These are phyloP conservation scores for Andrena hattorfiana DNA, from an alignment of 2,888 invertebrate species.

Conservation along the genomic window DNA sequence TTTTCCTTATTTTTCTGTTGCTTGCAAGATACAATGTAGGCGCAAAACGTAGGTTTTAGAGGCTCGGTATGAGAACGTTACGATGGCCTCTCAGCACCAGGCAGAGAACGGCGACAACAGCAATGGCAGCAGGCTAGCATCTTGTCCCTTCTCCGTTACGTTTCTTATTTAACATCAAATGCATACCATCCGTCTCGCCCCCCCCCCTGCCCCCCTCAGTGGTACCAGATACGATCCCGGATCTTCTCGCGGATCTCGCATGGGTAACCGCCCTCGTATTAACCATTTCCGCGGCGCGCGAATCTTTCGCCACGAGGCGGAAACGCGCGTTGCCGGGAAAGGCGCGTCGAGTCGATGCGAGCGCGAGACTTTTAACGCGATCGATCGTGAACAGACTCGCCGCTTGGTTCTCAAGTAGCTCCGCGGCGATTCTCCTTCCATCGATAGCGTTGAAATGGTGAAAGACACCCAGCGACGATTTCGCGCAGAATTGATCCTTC, in stretches of 20 bases:
- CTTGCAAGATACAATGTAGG: constrained; percentile 75
- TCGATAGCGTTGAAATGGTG: neutral
- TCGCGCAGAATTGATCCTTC: neutral
- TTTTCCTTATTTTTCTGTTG: constrained; percentile 70
- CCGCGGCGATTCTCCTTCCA: neutral
- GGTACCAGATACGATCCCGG: constrained; percentile 33
- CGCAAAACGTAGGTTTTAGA: constrained; percentile 77
- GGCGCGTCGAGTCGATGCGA: neutral
- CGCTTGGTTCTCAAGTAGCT: neutral
- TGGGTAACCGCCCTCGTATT: neutral
- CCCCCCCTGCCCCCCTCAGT: neutral
- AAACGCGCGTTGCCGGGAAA: too few relatives aligned
- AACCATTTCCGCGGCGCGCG: neutral
- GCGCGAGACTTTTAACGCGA: neutral
- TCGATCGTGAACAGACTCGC: neutral
- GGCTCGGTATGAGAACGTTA: constrained; percentile 41
- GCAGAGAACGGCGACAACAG: constrained; percentile 41
- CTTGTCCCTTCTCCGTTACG: constrained; percentile 53
- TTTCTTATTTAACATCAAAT: neutral
- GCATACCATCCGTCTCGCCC: constrained; percentile 14
- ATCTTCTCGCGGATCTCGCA: neutral
- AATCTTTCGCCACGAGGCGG: too few relatives aligned
- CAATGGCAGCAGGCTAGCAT: constrained; percentile 57
- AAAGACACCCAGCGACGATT: neutral
- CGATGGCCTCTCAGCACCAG: constrained; percentile 42